Base-by-base conservation (phyloP, 2,888 invertebrate genomes). In the Cremastinae sp. region DNA sequence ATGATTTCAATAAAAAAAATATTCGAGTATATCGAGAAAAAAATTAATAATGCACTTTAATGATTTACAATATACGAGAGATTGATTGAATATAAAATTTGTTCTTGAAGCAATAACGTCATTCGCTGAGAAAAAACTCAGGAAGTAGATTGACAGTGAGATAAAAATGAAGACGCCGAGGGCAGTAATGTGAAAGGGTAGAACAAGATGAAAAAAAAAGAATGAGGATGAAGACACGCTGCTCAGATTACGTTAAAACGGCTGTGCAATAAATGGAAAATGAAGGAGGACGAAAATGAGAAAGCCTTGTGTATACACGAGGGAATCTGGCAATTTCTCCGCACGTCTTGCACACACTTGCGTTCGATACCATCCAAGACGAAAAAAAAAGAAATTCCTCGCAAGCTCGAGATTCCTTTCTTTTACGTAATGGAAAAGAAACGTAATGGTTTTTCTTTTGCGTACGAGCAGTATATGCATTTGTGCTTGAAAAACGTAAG, bases 231-330 rank as follows among this genome's bases (percentile, higher is more conserved):
- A 53, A 49, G 43, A 55, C 61, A 49, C 51, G 43, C 66, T 53
- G 20, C 47, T 28, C 35, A 62, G 71, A 49, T 41, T 70, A 66
- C 53, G 59, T 61, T 70, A 61, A 61, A 64, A 55, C 37, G 43
- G 9, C 10, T 22, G 12, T 47, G 65, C 55, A 62, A 71, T 75
- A 66, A 61, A 75, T 37, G 61, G 39, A 56, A 66, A 66, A 56
- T 65, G 71, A 75, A 71, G 41, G 61, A 59, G 53, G 58, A 75
- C 28, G 53, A 70, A 64, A 75, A 75, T 65, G 55, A 66, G 43
- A 66, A 58, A 66, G 45, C 35, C 51, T 51, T 58, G 56, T 41
- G 51, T 51, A 28, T 49, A 56, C 47, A 47, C 62, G 14, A 20
- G 62, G 9, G 55, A 45, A 66, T 47, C 49, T 9, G 18, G 28